Conservation (phyloP, 2,797 vertebrate species). For the Remorina albescens region DNA sequence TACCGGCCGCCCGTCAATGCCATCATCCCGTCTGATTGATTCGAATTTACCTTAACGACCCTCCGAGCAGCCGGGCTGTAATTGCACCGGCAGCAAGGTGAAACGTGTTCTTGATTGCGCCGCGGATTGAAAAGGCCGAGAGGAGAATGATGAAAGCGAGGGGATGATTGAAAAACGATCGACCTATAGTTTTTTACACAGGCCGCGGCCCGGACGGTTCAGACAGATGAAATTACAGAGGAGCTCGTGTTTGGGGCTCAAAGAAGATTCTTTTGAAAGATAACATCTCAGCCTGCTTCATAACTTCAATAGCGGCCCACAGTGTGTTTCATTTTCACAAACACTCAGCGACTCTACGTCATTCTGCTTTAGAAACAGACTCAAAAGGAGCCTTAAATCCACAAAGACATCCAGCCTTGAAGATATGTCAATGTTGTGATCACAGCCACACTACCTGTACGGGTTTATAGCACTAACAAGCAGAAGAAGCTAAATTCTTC, state of each 20-base stretch:
- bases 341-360: too few relatives aligned
- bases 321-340: not conserved
- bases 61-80: conserved; percentile 6
- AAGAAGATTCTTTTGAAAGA: not conserved
- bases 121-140: conserved; percentile 10
- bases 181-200: conserved; percentile 26
- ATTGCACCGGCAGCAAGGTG: conserved; percentile 8
- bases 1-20: not conserved
- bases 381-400: not conserved
- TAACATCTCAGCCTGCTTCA: conserved; percentile 23
- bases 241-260: fast-evolving
- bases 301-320: not conserved
- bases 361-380: not conserved
- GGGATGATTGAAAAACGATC: conserved; percentile 39
- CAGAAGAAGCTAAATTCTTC: too few relatives aligned
- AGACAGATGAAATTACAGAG: not conserved
- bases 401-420: not conserved
- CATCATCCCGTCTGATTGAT: conserved; percentile 29
- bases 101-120: conserved; percentile 28
- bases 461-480: too few relatives aligned
- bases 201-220: not conserved
- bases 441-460: not conserved
- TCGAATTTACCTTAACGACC: conserved; percentile 16
- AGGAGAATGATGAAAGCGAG: conserved; percentile 13
- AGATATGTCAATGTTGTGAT: not conserved